Evolutionary conservation across 2,113 vertebrate genomes (phyloP).

Genomic region (Nothoprocta perdicaria): DNA sequence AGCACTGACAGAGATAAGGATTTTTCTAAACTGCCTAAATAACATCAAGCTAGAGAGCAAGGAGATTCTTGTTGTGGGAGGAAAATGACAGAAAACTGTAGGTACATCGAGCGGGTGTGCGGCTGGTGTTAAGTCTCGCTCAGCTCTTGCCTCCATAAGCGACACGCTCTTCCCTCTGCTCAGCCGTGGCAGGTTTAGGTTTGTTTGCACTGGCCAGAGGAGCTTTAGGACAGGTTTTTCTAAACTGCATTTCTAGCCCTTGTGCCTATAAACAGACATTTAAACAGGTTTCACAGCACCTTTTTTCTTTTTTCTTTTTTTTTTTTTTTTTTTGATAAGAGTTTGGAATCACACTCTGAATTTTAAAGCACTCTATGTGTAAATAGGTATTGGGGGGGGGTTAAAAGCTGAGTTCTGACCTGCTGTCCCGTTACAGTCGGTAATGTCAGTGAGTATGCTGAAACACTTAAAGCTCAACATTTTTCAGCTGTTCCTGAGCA

Average conservation of each 20-base stretch:
- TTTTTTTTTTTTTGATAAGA: neutral
- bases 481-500: neutral
- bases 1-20: neutral
- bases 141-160: too few species aligned
- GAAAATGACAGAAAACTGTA: too few species aligned
- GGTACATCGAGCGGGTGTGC: too few species aligned
- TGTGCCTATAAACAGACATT: constrained; percentile 4
- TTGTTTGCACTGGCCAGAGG: too few species aligned
- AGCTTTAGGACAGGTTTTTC: too few species aligned
- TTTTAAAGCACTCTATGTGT: neutral
- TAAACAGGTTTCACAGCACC: neutral
- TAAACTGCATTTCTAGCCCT: neutral
- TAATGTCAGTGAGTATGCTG: neutral
- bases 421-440: neutral
- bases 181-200: too few species aligned
- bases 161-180: too few species aligned
- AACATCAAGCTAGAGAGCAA: too few species aligned
- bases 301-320: neutral
- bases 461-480: neutral
- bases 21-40: neutral
- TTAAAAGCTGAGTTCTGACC: neutral
- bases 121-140: too few species aligned
- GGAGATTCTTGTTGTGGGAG: too few species aligned
- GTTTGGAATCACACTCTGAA: neutral
- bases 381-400: constrained; percentile 1